Evolutionary conservation across 2,797 vertebrate species (phyloP).

Genomic region (Morelia viridis): DNA sequence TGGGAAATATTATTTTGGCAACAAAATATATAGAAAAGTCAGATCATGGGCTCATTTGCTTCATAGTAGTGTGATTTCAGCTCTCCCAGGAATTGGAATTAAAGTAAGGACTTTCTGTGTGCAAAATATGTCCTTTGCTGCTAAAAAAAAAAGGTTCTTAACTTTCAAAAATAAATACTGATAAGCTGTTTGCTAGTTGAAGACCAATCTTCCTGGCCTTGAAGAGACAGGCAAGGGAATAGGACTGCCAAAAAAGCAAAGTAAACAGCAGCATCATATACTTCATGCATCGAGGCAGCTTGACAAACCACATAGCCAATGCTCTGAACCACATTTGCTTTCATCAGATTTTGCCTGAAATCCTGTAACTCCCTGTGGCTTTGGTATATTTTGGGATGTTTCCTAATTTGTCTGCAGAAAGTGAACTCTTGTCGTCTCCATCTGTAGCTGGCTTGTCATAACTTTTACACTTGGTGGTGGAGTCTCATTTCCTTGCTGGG

Average conservation of each 20-base stretch:
- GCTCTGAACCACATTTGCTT: slow-evolving; percentile 39
- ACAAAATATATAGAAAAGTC: not conserved
- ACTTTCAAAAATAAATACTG: not conserved
- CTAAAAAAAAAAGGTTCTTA: not conserved
- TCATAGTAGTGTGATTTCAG: not conserved
- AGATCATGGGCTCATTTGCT: not conserved
- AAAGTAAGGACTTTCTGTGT: not conserved
- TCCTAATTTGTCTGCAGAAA: slow-evolving; percentile 49
- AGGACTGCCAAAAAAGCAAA: not conserved
- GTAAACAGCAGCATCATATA: not conserved
- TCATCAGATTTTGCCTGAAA: slow-evolving; percentile 42
- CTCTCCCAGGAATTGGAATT: not conserved
- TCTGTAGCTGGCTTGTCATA: slow-evolving; percentile 55
- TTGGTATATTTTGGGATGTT: slow-evolving; percentile 24
- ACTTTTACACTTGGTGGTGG: slow-evolving; percentile 48
- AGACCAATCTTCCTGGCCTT: slow-evolving; percentile 12
- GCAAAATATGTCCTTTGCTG: not conserved
- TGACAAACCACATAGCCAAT: not conserved
- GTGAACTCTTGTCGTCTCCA: slow-evolving; percentile 54
- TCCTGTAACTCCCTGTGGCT: slow-evolving; percentile 26
- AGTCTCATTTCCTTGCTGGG: slow-evolving; percentile 48
- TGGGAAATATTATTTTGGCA: not conserved
- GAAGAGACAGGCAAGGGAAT: not conserved
- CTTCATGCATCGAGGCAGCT: slow-evolving; percentile 29
- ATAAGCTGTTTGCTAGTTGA: slow-evolving; percentile 3